Evolutionary conservation across 2,113 vertebrate species (phyloP), one percentile per base, ranked within the genome.

Genomic region (Centrocercus urophasianus): DNA sequence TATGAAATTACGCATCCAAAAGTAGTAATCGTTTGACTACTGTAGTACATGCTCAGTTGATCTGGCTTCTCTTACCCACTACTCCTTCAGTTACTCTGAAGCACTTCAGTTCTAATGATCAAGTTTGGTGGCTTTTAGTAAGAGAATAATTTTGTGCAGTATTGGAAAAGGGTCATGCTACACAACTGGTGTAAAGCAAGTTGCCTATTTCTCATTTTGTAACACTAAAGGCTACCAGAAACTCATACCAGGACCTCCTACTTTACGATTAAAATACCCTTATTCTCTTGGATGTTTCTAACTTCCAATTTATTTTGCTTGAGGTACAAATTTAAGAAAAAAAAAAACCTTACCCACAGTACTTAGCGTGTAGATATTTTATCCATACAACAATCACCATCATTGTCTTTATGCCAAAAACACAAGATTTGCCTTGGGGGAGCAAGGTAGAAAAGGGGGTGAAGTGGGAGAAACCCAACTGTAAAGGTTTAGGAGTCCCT

Each of bases 271-370:
- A 87, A 91, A 86, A 88, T 32, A 78, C 27, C 40, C 70, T 84
- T 69, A 59, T 28, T 59, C 48, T 87, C 72, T 45, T 67, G 69
- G 63, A 90, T 84, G 67, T 63, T 77, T 92, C 42, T 2, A 3
- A 84, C 64, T 86, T 94, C 66, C 56, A 83, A 10, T 87, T 97
- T 90, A 72, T 85, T 92, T 91, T 86, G 56, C 66, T 83, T 95
- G 88, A 95, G 75, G 74, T 84, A 91, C 82, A 96, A 96, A 97
- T 97, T 93, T 27, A 13, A 28, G 93, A 92, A 90, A 81, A 71
- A 38, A 38, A 38, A 38, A 38, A 38, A 38, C 9, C 80, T 96
- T 88, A 94, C 77, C 82, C 91, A 92, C 42, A 11, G 40, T 93
- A 94, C 95, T 79, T 70, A 94, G 74, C 85, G 86, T 64, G 82